Evolutionary conservation across 2,888 invertebrate species (phyloP).

Genomic region (Heliconius sara): DNA sequence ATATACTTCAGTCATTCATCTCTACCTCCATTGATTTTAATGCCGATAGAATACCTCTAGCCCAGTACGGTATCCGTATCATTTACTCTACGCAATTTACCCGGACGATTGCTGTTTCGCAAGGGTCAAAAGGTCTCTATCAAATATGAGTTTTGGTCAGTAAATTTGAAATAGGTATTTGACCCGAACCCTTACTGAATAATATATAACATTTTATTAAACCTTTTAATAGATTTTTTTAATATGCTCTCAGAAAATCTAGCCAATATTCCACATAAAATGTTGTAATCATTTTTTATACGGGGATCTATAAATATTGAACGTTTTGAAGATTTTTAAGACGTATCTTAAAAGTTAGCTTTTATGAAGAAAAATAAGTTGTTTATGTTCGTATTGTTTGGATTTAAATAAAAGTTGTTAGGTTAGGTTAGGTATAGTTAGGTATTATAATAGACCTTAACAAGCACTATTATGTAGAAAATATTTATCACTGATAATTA

Average conservation of each 20-base stretch:
- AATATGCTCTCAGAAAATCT: slow-evolving; percentile 8
- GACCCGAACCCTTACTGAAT: slow-evolving; percentile 42
- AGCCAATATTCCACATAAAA: not conserved
- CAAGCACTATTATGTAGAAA: too few relatives aligned
- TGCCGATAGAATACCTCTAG: slow-evolving; percentile 40
- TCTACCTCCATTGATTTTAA: slow-evolving; percentile 34
- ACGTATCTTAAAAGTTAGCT: not conserved
- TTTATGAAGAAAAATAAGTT: not conserved
- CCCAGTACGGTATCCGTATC: slow-evolving; percentile 40
- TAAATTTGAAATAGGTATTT: slow-evolving; percentile 47
- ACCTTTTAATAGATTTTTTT: slow-evolving; percentile 33
- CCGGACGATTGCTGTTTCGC: slow-evolving; percentile 45
- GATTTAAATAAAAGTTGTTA: too few relatives aligned
- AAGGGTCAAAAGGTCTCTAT: slow-evolving; percentile 50
- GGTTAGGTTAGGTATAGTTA: too few relatives aligned
- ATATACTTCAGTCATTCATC: slow-evolving; percentile 12
- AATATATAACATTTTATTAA: slow-evolving; percentile 40
- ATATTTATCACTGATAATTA: too few relatives aligned
- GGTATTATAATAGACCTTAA: too few relatives aligned
- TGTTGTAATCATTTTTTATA: not conserved
- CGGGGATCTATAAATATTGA: not conserved
- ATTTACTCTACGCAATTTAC: slow-evolving; percentile 48
- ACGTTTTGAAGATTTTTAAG: not conserved
- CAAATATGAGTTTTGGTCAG: slow-evolving; percentile 50
- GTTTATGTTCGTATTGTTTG: too few relatives aligned